Conservation (phyloP, 2,888 invertebrate species). For the Parnassius apollo region DNA sequence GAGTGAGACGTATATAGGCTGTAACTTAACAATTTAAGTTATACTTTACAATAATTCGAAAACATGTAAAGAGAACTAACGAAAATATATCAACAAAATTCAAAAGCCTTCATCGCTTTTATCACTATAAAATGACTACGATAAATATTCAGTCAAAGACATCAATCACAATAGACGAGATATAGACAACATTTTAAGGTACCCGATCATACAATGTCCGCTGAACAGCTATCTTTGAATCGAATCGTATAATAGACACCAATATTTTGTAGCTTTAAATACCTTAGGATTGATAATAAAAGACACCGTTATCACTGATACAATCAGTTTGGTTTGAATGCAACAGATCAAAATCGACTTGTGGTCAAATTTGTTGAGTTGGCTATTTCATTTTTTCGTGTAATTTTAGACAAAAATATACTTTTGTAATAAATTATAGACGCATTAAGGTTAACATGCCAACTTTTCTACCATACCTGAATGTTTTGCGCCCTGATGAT, state of each 20-base stretch:
- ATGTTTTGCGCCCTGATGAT: too few species aligned
- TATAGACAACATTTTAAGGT: constrained; percentile 47
- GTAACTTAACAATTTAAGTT: too few species aligned
- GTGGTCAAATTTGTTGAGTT: constrained; percentile 58
- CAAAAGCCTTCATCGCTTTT: constrained; percentile 32
- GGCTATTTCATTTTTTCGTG: neutral
- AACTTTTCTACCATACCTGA: too few species aligned
- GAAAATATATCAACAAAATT: constrained; percentile 6
- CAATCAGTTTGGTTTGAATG: constrained; percentile 39
- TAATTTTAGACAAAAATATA: neutral
- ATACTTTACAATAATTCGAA: neutral
- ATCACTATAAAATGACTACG: constrained; percentile 33
- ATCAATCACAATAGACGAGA: constrained; percentile 47
- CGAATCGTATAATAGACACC: constrained; percentile 27
- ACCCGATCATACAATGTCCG: constrained; percentile 50
- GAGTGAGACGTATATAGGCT: too few species aligned
- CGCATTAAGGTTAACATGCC: too few species aligned
- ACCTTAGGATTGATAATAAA: constrained; percentile 43
- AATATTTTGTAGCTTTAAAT: constrained; percentile 42
- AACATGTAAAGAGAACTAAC: neutral
- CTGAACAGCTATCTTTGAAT: constrained; percentile 45
- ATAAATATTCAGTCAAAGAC: constrained; percentile 48
- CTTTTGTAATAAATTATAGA: too few species aligned
- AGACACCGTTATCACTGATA: constrained; percentile 48
- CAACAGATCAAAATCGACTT: constrained; percentile 38